Percentiles rank a stretch among this genome's conserved stretches.
Conservation (phyloP, 2,888 invertebrate genomes). For the Pristionchus arcanus region DNA sequence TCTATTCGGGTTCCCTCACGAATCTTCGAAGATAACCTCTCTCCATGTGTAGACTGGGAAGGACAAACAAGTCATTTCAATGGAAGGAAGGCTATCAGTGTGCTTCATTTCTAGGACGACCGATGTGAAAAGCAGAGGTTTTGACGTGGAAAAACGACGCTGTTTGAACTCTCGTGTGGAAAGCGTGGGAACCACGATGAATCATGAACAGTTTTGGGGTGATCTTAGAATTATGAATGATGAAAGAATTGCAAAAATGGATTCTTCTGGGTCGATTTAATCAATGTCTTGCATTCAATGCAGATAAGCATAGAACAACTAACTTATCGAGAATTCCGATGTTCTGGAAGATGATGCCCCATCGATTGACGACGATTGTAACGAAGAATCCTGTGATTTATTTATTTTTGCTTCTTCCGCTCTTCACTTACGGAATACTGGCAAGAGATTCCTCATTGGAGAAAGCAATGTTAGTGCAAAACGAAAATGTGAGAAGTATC, state of each 20-base stretch:
- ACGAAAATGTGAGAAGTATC: not conserved
- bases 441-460: not conserved
- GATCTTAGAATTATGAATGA: not conserved
- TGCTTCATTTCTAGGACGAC: slow-evolving; percentile 10
- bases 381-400: slow-evolving; percentile 52
- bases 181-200: slow-evolving; percentile 26
- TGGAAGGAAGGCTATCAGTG: not conserved
- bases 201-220: not conserved
- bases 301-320: not conserved
- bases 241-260: not conserved
- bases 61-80: not conserved
- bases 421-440: not conserved
- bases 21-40: slow-evolving; percentile 23
- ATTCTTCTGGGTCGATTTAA: not conserved
- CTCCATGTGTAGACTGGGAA: not conserved
- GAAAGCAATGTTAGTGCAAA: not conserved
- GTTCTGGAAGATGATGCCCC: slow-evolving; percentile 55
- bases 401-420: not conserved
- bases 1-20: not conserved
- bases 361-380: slow-evolving; percentile 51
- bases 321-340: slow-evolving; percentile 56
- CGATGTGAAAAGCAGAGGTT: slow-evolving; percentile 9
- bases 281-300: not conserved
- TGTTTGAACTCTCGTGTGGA: slow-evolving; percentile 30
- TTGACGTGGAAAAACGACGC: slow-evolving; percentile 26